Conservation (phyloP, 2,888 invertebrate species). For the Hyles lineata region DNA sequence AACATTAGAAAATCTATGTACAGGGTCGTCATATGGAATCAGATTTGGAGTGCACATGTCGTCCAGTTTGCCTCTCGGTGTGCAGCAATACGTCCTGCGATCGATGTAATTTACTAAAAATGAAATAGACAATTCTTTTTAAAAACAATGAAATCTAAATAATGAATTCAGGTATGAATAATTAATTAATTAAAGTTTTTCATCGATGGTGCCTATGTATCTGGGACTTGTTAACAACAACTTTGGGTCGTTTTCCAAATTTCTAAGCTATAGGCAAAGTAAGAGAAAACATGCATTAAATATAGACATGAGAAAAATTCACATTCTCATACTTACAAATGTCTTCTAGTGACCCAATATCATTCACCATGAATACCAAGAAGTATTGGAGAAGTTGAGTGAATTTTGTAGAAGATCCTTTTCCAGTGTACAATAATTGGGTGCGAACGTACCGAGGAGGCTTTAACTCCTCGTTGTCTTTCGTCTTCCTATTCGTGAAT, state of each 20-base stretch:
- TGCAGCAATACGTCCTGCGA: constrained; percentile 37
- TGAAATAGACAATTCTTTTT: background rate
- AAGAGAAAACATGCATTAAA: too few relatives aligned
- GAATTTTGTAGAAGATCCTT: constrained; percentile 28
- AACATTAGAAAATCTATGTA: constrained; percentile 38
- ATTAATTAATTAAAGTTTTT: too few relatives aligned
- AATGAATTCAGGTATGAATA: too few relatives aligned
- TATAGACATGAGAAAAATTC: background rate
- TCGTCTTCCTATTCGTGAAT: constrained; percentile 33
- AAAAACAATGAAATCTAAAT: too few relatives aligned
- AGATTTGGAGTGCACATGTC: constrained; percentile 36
- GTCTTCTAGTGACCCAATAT: constrained; percentile 34
- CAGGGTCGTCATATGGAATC: constrained; percentile 37
- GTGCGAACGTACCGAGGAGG: constrained; percentile 29
- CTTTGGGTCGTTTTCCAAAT: too few relatives aligned
- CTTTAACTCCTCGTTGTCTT: constrained; percentile 21
- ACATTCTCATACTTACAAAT: constrained; percentile 28
- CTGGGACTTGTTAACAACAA: too few relatives aligned
- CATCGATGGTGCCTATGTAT: too few relatives aligned
- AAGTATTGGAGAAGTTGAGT: constrained; percentile 34
- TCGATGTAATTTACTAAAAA: constrained; percentile 37
- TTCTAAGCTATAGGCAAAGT: too few relatives aligned
- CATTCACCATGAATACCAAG: constrained; percentile 31
- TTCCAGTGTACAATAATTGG: constrained; percentile 29
- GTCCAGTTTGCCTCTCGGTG: constrained; percentile 30